Percentiles rank a stretch among this genome's conserved stretches.
These are phyloP conservation scores for Anoplius nigerrimus DNA, from an alignment of 2,888 invertebrate species.

Conservation along the genomic window DNA sequence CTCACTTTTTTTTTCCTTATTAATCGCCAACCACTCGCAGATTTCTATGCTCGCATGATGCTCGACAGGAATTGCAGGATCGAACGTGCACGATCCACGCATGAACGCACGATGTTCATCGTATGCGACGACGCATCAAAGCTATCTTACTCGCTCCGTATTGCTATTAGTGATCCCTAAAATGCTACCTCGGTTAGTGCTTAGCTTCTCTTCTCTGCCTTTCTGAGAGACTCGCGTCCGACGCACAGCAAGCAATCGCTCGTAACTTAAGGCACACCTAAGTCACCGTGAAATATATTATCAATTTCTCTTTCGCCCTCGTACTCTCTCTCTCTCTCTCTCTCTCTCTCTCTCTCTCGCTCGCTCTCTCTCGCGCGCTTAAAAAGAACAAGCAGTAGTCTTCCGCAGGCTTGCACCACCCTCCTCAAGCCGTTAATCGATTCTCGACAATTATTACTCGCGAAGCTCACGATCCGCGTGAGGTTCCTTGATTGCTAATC, in stretches of 20 bases:
- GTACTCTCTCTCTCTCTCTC: no score
- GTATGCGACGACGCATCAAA: slow-evolving; percentile 25
- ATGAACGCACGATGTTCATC: neutral
- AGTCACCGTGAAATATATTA: slow-evolving; percentile 42
- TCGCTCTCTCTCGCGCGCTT: no score
- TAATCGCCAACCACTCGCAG: no score
- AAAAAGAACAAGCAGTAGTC: slow-evolving; percentile 15
- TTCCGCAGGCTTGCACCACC: no score
- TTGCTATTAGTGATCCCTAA: slow-evolving; percentile 36
- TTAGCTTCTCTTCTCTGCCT: slow-evolving; percentile 15
- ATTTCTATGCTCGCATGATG: no score
- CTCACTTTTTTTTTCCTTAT: neutral
- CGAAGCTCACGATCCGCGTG: no score
- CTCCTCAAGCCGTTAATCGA: no score
- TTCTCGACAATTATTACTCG: no score
- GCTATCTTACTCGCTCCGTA: slow-evolving; percentile 25
- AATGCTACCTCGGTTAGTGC: slow-evolving; percentile 37
- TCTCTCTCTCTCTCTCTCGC: no score
- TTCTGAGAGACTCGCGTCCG: neutral
- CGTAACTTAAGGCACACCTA: slow-evolving; percentile 18
- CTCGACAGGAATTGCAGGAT: no score
- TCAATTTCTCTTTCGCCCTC: slow-evolving; percentile 36
- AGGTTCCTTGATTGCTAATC: no score
- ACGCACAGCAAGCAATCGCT: neutral
- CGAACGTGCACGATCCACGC: no score